phyloP scores from a whole-genome alignment of 2,797 vertebrate species.

The Tapera naevia region DNA sequence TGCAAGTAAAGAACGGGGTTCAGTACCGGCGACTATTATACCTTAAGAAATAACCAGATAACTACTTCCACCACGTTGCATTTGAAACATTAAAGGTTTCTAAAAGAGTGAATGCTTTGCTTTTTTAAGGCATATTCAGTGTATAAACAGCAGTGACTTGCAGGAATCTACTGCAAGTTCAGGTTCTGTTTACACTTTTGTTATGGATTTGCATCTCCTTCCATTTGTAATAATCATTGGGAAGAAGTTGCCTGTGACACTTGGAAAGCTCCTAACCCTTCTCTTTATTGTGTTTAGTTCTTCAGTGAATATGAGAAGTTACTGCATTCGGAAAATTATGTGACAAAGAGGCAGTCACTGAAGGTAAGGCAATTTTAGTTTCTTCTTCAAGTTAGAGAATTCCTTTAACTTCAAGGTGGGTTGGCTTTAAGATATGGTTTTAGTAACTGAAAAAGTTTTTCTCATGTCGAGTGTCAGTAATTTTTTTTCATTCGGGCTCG shows the following conservation, averaged over 20 bases:
- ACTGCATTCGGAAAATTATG: slow-evolving; percentile 98
- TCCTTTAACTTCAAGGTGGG: background rate
- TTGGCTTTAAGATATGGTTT: background rate
- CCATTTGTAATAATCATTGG: background rate
- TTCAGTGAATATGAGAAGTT: slow-evolving; percentile 98
- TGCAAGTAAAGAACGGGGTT: background rate
- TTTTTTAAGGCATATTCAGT: accelerated
- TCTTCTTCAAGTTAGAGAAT: background rate
- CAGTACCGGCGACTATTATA: background rate
- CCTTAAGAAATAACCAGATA: background rate
- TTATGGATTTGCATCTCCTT: background rate
- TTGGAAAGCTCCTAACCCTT: background rate
- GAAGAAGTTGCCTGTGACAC: background rate
- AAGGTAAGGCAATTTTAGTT: slow-evolving; percentile 80
- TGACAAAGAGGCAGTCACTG: slow-evolving; percentile 96
- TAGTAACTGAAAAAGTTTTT: background rate
- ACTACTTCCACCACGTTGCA: background rate
- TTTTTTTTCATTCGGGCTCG: background rate
- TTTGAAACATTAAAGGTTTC: background rate
- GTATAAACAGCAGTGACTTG: background rate
- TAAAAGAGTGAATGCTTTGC: background rate
- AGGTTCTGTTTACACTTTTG: background rate
- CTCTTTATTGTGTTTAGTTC: slow-evolving; percentile 81
- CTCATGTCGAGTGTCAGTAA: background rate
- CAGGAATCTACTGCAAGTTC: background rate